Percentiles rank a stretch among this genome's conserved stretches.
Conservation (phyloP, 2,888 invertebrate species). For the Troides oblongomaculatus region DNA sequence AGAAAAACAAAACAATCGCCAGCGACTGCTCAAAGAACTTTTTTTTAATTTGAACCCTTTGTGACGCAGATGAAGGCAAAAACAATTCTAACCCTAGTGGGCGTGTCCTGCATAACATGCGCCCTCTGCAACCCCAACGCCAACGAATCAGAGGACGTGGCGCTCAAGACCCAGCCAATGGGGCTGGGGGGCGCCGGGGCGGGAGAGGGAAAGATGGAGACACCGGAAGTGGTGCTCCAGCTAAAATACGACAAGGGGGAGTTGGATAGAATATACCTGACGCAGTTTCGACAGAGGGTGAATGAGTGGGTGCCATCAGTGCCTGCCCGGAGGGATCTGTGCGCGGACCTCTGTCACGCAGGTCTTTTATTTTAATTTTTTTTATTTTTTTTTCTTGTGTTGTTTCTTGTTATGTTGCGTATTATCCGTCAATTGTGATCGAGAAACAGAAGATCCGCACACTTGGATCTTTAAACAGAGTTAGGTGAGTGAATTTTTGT, state of each 20-base stretch:
- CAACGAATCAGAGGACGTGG: constrained; percentile 51
- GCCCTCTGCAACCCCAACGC: constrained; percentile 33
- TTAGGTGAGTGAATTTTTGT: too few relatives aligned
- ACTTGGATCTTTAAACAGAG: too few relatives aligned
- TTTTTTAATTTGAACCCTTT: constrained; percentile 33
- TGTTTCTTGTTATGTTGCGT: constrained; percentile 39
- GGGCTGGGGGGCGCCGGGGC: constrained; percentile 35
- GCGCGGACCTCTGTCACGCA: constrained; percentile 75
- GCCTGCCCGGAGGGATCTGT: constrained; percentile 54
- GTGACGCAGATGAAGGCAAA: constrained; percentile 49
- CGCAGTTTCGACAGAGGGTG: constrained; percentile 65
- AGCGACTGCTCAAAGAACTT: constrained; percentile 18
- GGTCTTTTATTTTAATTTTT: constrained; percentile 52
- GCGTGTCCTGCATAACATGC: constrained; percentile 53
- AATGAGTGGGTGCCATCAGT: constrained; percentile 57
- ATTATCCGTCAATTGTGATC: constrained; percentile 8
- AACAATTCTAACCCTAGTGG: constrained; percentile 55
- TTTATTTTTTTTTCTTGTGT: constrained; percentile 41
- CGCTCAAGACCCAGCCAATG: constrained; percentile 49
- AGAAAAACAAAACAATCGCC: constrained; percentile 15
- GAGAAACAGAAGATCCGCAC: too few relatives aligned
- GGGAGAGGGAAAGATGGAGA: constrained; percentile 52
- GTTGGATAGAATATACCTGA: constrained; percentile 73
- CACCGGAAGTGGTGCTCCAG: constrained; percentile 69
- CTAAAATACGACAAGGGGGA: constrained; percentile 70